phyloP scores from a whole-genome alignment of 2,888 invertebrate genomes.

The Malthinus seriepunctatus region DNA sequence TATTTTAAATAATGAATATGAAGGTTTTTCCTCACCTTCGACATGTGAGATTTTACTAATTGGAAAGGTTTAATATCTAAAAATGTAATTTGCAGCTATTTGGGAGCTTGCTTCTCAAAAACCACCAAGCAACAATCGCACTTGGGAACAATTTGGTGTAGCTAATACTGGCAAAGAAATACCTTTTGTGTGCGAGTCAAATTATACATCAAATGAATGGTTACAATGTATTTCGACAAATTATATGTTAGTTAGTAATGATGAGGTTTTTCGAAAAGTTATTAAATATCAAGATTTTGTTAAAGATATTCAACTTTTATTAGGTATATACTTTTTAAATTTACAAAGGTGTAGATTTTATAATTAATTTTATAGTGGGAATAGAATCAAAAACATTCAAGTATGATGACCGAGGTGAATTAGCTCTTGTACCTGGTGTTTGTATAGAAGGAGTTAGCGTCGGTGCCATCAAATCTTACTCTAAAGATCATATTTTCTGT shows the following conservation, averaged over 20 bases:
- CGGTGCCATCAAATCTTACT: constrained; percentile 42
- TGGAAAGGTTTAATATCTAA: no score
- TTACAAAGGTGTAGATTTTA: no score
- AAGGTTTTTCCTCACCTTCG: constrained; percentile 36
- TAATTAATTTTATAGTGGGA: constrained; percentile 41
- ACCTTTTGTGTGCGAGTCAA: constrained; percentile 50
- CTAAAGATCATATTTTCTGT: constrained; percentile 44
- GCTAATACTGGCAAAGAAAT: constrained; percentile 46
- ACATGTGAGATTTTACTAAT: no score
- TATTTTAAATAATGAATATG: constrained; percentile 24
- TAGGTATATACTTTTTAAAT: constrained; percentile 28
- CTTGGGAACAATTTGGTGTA: constrained; percentile 50
- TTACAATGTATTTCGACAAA: constrained; percentile 40
- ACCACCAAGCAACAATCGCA: constrained; percentile 39
- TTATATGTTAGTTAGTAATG: constrained; percentile 22
- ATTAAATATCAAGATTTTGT: constrained; percentile 40
- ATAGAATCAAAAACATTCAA: constrained; percentile 48
- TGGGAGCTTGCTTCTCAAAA: constrained; percentile 46
- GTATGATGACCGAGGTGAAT: constrained; percentile 39
- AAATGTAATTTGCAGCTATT: constrained; percentile 28
- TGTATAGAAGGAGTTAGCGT: constrained; percentile 45
- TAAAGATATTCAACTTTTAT: constrained; percentile 46
- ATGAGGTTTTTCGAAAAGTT: constrained; percentile 3
- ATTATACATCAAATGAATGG: constrained; percentile 43
- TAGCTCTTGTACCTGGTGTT: constrained; percentile 42